These are phyloP conservation scores for Drosophila suboccidentalis DNA, from an alignment of 2,888 invertebrate species.

Conservation along the genomic window DNA sequence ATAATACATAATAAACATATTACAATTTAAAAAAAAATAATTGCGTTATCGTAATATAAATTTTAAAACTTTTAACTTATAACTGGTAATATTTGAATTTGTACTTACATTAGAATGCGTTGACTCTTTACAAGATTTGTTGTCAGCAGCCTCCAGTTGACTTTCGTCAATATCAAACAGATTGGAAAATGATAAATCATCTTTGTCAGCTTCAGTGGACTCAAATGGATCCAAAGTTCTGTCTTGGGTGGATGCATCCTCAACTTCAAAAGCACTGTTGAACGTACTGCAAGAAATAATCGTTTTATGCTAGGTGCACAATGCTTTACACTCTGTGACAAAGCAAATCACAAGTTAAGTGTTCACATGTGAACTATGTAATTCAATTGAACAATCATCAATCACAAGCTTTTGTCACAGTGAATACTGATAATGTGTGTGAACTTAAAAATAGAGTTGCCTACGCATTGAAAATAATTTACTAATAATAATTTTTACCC, in stretches of 20 bases:
- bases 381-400: too few species aligned
- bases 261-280: neutral
- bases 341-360: neutral
- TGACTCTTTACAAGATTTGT: neutral
- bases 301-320: neutral
- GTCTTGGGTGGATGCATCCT: neutral
- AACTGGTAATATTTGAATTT: neutral
- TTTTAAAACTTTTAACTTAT: too few species aligned
- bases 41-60: too few species aligned
- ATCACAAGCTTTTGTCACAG: neutral
- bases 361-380: neutral
- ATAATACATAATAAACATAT: too few species aligned
- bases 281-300: neutral
- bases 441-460: neutral
- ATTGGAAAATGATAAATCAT: slow-evolving; percentile 1
- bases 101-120: neutral
- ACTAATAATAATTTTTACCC: neutral
- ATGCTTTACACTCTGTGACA: neutral
- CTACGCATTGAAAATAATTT: neutral
- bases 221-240: neutral
- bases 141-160: neutral
- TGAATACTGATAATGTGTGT: neutral
- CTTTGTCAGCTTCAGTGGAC: neutral
- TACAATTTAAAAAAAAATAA: too few species aligned
- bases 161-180: slow-evolving; percentile 3